phyloP scores from a whole-genome alignment of 2,888 invertebrate genomes.

The Papilio demoleus region DNA sequence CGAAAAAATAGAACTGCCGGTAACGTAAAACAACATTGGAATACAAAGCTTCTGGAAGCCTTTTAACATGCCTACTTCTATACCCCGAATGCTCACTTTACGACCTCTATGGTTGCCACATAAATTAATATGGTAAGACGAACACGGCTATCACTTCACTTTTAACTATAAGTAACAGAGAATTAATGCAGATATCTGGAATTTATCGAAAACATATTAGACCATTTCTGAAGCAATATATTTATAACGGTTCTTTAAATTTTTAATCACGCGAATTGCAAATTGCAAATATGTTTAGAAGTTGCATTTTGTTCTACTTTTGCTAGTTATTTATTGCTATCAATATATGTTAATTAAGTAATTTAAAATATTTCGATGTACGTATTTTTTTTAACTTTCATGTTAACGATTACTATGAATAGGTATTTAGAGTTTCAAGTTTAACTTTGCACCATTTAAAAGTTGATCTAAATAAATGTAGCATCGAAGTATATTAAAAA shows the following conservation, averaged over 20 bases:
- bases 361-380: constrained; percentile 15
- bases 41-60: too few relatives aligned
- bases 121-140: too few relatives aligned
- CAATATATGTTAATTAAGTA: constrained; percentile 11
- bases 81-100: too few relatives aligned
- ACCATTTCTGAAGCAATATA: background rate
- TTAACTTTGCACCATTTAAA: too few relatives aligned
- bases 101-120: too few relatives aligned
- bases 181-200: background rate
- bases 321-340: constrained; percentile 8
- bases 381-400: background rate
- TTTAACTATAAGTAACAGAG: too few relatives aligned
- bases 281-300: constrained; percentile 21
- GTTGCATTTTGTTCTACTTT: constrained; percentile 32
- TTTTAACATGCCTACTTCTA: too few relatives aligned
- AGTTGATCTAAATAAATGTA: background rate
- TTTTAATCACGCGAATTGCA: constrained; percentile 11
- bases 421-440: too few relatives aligned
- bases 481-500: background rate
- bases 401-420: too few relatives aligned
- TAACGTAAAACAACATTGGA: too few relatives aligned
- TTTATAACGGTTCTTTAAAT: background rate
- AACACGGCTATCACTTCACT: too few relatives aligned
- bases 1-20: too few relatives aligned
- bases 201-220: background rate